These are phyloP conservation scores for Hippocampus comes DNA, from an alignment of 2,113 vertebrate species.

Conservation along the genomic window DNA sequence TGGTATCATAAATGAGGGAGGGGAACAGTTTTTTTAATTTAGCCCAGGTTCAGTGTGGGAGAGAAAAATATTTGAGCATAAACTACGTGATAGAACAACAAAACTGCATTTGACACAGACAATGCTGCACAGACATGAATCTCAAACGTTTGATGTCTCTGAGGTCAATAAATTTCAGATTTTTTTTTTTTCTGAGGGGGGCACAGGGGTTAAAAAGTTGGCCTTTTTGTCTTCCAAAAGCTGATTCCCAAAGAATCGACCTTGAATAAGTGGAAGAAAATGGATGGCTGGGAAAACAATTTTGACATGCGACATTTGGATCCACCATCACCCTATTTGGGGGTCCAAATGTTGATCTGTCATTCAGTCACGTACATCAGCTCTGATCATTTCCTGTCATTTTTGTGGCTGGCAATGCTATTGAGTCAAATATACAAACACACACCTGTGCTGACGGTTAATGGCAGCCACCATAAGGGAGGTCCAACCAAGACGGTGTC, in stretches of 20 bases:
- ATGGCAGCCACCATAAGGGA: conserved; percentile 92
- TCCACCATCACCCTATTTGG: background rate
- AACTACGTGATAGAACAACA: too few relatives aligned
- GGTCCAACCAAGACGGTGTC: conserved; percentile 92
- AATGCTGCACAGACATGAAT: too few relatives aligned
- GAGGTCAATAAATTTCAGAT: too few relatives aligned
- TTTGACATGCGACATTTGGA: too few relatives aligned
- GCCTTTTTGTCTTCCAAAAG: background rate
- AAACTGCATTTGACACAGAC: too few relatives aligned
- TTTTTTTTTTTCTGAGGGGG: too few relatives aligned
- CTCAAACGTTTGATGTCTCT: too few relatives aligned
- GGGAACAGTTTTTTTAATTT: background rate
- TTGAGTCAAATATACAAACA: conserved; percentile 9
- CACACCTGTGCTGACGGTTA: conserved; percentile 84
- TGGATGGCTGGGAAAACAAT: too few relatives aligned
- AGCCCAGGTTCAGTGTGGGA: too few relatives aligned
- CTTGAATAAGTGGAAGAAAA: too few relatives aligned
- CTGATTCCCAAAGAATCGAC: too few relatives aligned
- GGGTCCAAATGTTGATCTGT: background rate
- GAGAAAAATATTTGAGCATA: too few relatives aligned
- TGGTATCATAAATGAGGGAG: background rate
- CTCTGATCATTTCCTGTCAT: background rate
- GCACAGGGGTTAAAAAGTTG: background rate
- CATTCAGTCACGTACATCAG: background rate
- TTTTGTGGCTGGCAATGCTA: background rate